Conservation (phyloP, 2,888 invertebrate genomes). For the Sphaerophoria rueppellii region DNA sequence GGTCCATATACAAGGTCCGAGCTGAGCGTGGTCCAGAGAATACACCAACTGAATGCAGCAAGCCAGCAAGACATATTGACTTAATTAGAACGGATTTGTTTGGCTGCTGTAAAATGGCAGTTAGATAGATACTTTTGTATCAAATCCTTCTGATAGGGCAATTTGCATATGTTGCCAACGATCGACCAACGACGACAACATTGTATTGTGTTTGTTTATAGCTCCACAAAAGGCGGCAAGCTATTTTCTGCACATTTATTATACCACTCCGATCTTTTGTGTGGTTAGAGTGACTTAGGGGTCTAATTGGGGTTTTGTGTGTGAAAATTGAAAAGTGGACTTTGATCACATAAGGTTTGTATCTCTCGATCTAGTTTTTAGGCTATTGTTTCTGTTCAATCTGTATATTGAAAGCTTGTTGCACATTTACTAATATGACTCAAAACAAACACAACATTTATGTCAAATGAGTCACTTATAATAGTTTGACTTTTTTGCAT, state of each 20-base stretch:
- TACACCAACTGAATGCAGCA: not conserved
- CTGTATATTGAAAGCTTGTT: not conserved
- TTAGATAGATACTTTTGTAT: conserved; percentile 35
- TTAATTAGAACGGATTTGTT: conserved; percentile 68
- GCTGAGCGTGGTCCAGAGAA: not conserved
- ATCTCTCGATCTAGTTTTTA: too few species aligned
- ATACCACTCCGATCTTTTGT: not conserved
- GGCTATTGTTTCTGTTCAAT: too few species aligned
- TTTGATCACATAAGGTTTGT: too few species aligned
- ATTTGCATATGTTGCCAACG: conserved; percentile 32
- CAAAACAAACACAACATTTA: conserved; percentile 37
- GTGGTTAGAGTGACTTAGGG: conserved; percentile 34
- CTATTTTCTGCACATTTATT: conserved; percentile 32
- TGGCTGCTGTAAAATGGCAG: conserved; percentile 40
- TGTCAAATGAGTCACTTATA: conserved; percentile 62
- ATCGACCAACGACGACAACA: conserved; percentile 14
- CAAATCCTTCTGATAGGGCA: conserved; percentile 44
- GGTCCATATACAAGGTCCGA: conserved; percentile 24
- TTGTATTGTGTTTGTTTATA: conserved; percentile 15
- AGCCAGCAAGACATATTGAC: conserved; percentile 42
- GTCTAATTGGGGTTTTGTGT: conserved; percentile 44
- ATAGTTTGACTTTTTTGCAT: conserved; percentile 26
- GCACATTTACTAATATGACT: conserved; percentile 30
- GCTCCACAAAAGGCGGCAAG: not conserved
- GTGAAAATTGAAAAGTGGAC: not conserved